These are phyloP conservation scores for Propithecus coquereli DNA, from an alignment of 2,113 vertebrate species.

Conservation along the genomic window DNA sequence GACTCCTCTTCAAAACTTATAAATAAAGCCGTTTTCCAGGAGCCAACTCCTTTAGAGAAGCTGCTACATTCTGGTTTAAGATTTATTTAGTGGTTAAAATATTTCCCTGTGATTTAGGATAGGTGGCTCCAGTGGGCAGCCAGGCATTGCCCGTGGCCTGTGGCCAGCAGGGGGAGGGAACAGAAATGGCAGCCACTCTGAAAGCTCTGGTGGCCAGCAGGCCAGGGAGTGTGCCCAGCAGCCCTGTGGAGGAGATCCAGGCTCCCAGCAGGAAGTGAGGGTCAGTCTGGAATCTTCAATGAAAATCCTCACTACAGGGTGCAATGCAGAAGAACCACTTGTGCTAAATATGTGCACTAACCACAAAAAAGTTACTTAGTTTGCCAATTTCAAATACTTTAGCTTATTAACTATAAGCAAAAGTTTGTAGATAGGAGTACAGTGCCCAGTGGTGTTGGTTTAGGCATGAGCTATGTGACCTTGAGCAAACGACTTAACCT, in stretches of 20 bases:
- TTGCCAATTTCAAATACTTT: not conserved
- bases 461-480: not conserved
- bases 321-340: not conserved
- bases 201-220: not conserved
- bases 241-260: not conserved
- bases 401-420: not conserved
- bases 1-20: not conserved
- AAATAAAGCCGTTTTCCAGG: not conserved
- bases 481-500: not conserved
- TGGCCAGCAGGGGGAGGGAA: not conserved
- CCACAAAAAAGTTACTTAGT: not conserved
- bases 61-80: not conserved
- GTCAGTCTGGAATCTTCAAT: not conserved
- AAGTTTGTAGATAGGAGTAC: not conserved
- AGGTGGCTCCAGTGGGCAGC: not conserved
- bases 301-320: not conserved
- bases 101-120: slow-evolving; percentile 25
- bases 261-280: not conserved
- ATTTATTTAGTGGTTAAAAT: slow-evolving; percentile 29
- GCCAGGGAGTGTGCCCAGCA: not conserved
- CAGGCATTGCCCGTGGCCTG: slow-evolving; percentile 7
- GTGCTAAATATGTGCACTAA: not conserved
- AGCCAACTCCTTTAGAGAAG: not conserved
- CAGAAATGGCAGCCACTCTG: not conserved
- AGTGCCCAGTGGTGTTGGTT: not conserved